Percentiles rank a stretch among this genome's conserved stretches.
These are phyloP conservation scores for Phengaris alcon DNA, from an alignment of 2,888 invertebrate species.

Conservation along the genomic window DNA sequence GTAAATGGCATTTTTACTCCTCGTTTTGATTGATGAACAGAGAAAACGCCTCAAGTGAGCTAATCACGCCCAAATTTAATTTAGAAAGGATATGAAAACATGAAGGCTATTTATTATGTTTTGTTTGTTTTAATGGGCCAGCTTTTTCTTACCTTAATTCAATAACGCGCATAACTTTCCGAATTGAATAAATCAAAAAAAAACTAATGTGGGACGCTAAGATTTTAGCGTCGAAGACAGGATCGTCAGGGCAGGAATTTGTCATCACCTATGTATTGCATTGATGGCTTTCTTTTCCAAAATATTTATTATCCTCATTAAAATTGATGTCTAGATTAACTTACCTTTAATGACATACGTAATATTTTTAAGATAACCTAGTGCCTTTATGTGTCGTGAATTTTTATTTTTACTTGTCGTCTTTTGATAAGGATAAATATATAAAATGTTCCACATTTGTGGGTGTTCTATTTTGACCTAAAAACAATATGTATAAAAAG, in stretches of 20 bases:
- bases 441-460: neutral
- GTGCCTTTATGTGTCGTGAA: too few species aligned
- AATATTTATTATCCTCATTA: constrained; percentile 11
- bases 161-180: constrained; percentile 43
- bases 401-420: neutral
- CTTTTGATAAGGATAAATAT: neutral
- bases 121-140: constrained; percentile 67
- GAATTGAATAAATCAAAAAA: constrained; percentile 33
- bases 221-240: constrained; percentile 18
- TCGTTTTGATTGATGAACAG: constrained; percentile 75
- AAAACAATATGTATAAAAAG: constrained; percentile 29
- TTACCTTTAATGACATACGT: neutral
- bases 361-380: neutral
- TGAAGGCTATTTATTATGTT: constrained; percentile 59
- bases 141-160: constrained; percentile 50
- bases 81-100: constrained; percentile 67
- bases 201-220: constrained; percentile 3
- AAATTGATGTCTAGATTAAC: constrained; percentile 6
- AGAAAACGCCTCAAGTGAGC: constrained; percentile 76
- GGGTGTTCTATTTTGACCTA: constrained; percentile 30
- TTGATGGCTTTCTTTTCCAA: constrained; percentile 23
- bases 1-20: constrained; percentile 62
- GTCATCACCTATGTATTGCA: neutral
- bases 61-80: constrained; percentile 77
- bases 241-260: neutral